Base-by-base conservation (phyloP, 2,797 vertebrate genomes). In the Karalla daura region DNA sequence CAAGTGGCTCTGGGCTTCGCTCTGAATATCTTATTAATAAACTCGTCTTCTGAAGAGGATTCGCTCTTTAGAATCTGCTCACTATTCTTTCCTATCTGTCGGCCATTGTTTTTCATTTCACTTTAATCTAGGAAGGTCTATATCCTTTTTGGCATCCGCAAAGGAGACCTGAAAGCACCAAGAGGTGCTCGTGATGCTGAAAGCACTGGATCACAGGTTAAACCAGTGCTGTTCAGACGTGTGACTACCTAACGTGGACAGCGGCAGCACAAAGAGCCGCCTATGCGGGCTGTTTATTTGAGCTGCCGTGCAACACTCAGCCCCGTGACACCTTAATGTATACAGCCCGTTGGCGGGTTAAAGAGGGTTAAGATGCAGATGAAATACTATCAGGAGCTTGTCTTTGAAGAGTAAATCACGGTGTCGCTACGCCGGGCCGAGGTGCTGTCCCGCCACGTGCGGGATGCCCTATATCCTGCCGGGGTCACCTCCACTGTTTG, bases 361-460 rank as follows among this genome's bases (percentile, higher is more conserved):
- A 89, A 76, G 78, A 81, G 86, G 91, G 90, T 92, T 91, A 87
- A 91, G 84, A 90, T 87, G 82, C 81, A 89, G 64, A 88, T 91
- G 86, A 89, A 91, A 88, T 86, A 84, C 88, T 90, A 90, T 90
- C 88, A 80, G 82, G 76, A 74, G 76, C 75, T 75, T 82, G 85
- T 90, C 90, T 93, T 92, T 90, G 89, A 92, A 91, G 87, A 89
- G 89, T 91, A 91, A 91, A 92, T 92, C 89, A 91, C 77, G 25
- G 73, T 55, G 67, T 80, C 76, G 81, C 78, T 73, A 87, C 51
- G 66, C 89, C 89, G 89, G 74, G 79, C 74, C 41, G 33, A 80
- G 80, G 81, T 86, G 81, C 85, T 51, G 87, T 88, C 58, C 54
- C 41, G 86, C 85, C 90, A 91, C 91, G 90, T 81, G 88, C 84